Conservation (phyloP, 2,797 vertebrate genomes). For the Lepilemur ruficaudatus region DNA sequence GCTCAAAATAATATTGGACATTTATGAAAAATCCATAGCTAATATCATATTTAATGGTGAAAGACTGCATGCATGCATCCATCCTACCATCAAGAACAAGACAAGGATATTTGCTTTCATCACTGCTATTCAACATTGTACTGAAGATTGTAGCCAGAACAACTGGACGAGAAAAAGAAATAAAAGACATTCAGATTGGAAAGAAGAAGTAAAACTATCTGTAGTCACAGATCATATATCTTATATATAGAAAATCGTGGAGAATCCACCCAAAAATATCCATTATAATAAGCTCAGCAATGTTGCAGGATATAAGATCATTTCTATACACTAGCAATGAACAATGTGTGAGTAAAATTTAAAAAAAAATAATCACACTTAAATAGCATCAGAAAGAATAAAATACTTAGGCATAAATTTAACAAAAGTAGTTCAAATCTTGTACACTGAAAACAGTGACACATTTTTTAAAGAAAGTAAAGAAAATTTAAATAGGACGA, state of each 20-base stretch:
- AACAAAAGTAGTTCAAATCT: background rate
- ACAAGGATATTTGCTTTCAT: background rate
- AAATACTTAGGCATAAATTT: background rate
- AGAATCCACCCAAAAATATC: background rate
- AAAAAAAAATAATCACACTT: background rate
- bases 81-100: background rate
- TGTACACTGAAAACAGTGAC: background rate
- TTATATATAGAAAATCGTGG: background rate
- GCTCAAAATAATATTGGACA: background rate
- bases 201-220: background rate
- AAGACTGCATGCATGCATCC: background rate
- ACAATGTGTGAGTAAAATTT: background rate
- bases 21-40: background rate
- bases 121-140: background rate
- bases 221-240: background rate
- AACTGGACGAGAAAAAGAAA: background rate
- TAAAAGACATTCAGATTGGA: background rate
- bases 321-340: background rate
- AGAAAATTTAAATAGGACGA: background rate
- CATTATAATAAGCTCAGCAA: slow-evolving; percentile 19
- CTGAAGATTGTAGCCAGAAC: background rate
- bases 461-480: slow-evolving; percentile 10
- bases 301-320: background rate
- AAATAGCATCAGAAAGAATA: background rate
- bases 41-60: background rate